Percentiles rank a stretch among this genome's conserved stretches.
Evolutionary conservation across 2,888 invertebrate species (phyloP).

Genomic region (Maniola hyperantus): DNA sequence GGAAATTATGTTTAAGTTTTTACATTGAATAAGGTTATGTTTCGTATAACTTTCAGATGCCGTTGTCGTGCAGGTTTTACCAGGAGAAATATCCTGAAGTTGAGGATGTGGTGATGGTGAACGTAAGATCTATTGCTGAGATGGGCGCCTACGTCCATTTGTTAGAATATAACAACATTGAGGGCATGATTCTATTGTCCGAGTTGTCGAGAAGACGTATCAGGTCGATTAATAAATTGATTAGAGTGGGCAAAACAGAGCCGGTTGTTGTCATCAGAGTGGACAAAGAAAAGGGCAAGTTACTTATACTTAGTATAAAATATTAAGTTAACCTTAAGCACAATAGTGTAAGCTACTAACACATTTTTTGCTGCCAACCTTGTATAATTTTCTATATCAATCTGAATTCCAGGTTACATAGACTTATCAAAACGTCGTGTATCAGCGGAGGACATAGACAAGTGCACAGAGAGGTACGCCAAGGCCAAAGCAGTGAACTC

Average conservation of each 20-base stretch:
- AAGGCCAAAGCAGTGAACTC: slow-evolving; percentile 99
- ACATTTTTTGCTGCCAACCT: too few species aligned
- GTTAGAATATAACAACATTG: slow-evolving; percentile 99
- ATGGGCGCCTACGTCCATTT: slow-evolving; percentile 99
- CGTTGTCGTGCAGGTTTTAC: slow-evolving; percentile 97
- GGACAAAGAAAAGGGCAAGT: slow-evolving; percentile 97
- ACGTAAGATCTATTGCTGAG: slow-evolving; percentile 98
- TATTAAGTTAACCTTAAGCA: too few species aligned
- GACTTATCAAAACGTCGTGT: slow-evolving; percentile 99
- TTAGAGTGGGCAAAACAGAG: slow-evolving; percentile 98
- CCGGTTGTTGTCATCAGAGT: slow-evolving; percentile 99
- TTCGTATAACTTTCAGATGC: slow-evolving; percentile 84
- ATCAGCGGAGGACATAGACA: slow-evolving; percentile 98
- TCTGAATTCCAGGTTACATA: slow-evolving; percentile 91
- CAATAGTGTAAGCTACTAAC: too few species aligned
- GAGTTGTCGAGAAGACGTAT: slow-evolving; percentile 99
- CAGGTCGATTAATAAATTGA: slow-evolving; percentile 99
- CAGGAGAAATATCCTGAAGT: slow-evolving; percentile 98
- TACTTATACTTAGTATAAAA: not conserved
- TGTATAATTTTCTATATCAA: not conserved
- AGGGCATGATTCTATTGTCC: slow-evolving; percentile 99
- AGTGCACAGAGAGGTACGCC: slow-evolving; percentile 98
- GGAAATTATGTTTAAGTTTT: slow-evolving; percentile 17
- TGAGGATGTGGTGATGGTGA: slow-evolving; percentile 99
- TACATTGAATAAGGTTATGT: slow-evolving; percentile 62